phyloP scores from a whole-genome alignment of 2,888 invertebrate species.

The Scaptomyza polygonia region DNA sequence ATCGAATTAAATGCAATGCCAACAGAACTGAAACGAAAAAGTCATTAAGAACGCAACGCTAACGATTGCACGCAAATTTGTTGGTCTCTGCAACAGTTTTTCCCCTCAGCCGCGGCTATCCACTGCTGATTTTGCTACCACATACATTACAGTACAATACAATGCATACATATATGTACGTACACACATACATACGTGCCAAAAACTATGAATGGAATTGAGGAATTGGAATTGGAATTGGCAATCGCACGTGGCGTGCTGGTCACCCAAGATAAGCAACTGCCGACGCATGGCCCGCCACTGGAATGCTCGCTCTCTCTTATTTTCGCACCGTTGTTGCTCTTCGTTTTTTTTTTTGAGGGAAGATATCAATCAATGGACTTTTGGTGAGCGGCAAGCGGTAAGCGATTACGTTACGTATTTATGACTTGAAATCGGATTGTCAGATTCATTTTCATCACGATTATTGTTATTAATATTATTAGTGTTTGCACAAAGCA shows the following conservation, averaged over 20 bases:
- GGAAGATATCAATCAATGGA: conserved; percentile 37
- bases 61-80: conserved; percentile 80
- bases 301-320: conserved; percentile 25
- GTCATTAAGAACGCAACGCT: conserved; percentile 71
- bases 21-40: conserved; percentile 58
- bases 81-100: conserved; percentile 48
- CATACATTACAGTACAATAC: neutral
- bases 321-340: conserved; percentile 17
- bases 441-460: conserved; percentile 57
- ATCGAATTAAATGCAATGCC: conserved; percentile 78
- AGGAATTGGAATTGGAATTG: conserved; percentile 38
- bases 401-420: conserved; percentile 39
- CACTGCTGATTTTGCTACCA: neutral
- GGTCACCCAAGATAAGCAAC: conserved; percentile 84
- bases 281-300: conserved; percentile 72
- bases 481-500: conserved; percentile 63
- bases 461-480: conserved; percentile 76
- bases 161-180: conserved; percentile 4
- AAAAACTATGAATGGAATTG: conserved; percentile 64
- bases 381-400: conserved; percentile 14
- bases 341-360: conserved; percentile 6
- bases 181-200: conserved; percentile 28
- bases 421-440: conserved; percentile 73
- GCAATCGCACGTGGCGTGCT: conserved; percentile 69
- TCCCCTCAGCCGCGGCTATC: conserved; percentile 11